Evolutionary conservation across 1,140 invertebrate genomes (phyloP), one percentile per base, ranked within the genome.

Genomic region (Drosophila serrata): DNA sequence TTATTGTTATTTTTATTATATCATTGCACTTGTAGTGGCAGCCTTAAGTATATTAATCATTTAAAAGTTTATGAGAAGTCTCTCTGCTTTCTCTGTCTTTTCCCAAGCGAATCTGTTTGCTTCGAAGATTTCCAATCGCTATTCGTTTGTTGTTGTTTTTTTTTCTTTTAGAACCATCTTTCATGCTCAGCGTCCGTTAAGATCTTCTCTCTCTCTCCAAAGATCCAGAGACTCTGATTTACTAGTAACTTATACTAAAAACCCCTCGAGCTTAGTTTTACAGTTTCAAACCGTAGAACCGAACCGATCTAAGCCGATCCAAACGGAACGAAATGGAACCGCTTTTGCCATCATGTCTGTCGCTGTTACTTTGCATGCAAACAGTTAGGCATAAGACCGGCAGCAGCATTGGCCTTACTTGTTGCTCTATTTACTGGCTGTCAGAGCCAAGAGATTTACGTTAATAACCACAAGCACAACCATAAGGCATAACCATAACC

Each of bases 381-480:
- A 79, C 81, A 80, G 81, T 82, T 82, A 84, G 59, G 39, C 33
- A 53, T 3, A 58, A 79, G 57, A 45, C 69, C 35, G 55, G 33
- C 75, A 60, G 29, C 17, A 29, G 19, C 31, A 37, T 11, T 12
- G 27, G 65, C 77, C 77, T 64, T 82, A 55, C 59, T 86, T 78
- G 74, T 86, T 85, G 82, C 82, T 85, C 82, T 87, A 85, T 85
- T 86, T 86, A 87, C 75, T 75, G 60, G 82, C 74, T 68, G 37
- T 39, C 35, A 51, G 33, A 76, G 56, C 63, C 56, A 80, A 59
- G 62, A 84, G 51, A 82, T 75, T 84, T 80, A 60, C 73, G 81
- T 42, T 29, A 45, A 39, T 49, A 59, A 72, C 56, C 64, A 58
- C 37, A 65, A 31, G 31, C 29, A 70, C 24, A 70, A 2, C 6